Evolutionary conservation across 2,113 vertebrate genomes (phyloP), one percentile per base, ranked within the genome.

Genomic region (Prinia subflava): DNA sequence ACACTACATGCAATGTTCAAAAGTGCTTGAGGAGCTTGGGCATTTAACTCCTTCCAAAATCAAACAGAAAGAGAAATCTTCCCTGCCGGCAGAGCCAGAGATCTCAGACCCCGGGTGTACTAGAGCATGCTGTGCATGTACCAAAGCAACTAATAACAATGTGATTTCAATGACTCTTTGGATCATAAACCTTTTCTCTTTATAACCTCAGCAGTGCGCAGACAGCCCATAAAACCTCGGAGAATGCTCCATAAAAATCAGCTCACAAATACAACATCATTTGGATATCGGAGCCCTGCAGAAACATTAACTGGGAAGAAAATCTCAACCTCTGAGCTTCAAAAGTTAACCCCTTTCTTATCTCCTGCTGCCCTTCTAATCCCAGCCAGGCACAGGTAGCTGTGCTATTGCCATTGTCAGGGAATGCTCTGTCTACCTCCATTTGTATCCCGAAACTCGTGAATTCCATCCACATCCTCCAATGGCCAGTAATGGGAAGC

Each of bases 401-500:
- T 97, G 98, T 97, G 96, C 91, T 95, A 88, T 83, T 98, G 91
- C 97, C 97, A 97, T 62, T 98, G 97, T 89, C 97, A 98, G 67
- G 89, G 82, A 98, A 95, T 27, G 41, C 83, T 65, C 11, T 65
- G 79, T 97, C 97, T 98, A 98, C 98, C 99, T 98, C 98, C 98
- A 79, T 98, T 98, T 1, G 97, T 95, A 49, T 99, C 98, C 96
- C 97, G 98, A 76, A 99, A 98, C 35, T 99, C 99, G 13, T 96
- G 97, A 89, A 99, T 99, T 59, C 99, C 99, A 6, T 99, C 98
- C 98, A 99, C 99, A 1, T 92, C 97, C 92, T 98, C 99, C 90
- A 99, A 39, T 0, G 99, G 99, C 99, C 99, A 99, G 83, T 99
- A 99, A 90, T 99, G 99, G 65, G 99, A 99, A 63, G 99, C 99